Percentiles rank a stretch among this genome's conserved stretches.
phyloP scores from a whole-genome alignment of 1,140 invertebrate genomes.

The Monomorium pharaonis region DNA sequence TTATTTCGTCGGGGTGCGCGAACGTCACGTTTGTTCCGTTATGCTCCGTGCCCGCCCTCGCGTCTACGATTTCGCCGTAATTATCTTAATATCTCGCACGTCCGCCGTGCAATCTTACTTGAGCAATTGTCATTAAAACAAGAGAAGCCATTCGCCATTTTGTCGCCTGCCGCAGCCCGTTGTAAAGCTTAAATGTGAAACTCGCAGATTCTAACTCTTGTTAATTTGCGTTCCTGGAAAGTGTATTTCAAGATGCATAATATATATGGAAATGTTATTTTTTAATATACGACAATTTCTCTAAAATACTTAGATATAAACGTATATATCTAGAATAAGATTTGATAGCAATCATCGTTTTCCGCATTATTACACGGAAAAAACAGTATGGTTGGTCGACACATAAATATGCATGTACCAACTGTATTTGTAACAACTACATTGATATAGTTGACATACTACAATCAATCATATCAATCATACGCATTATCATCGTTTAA shows the following conservation, averaged over 20 bases:
- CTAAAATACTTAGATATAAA: not conserved
- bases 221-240: not conserved
- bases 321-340: not conserved
- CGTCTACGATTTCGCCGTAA: slow-evolving; percentile 32
- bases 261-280: too few relatives aligned
- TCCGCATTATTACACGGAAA: not conserved
- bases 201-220: not conserved
- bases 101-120: slow-evolving; percentile 18
- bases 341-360: not conserved
- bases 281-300: too few relatives aligned
- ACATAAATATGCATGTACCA: too few relatives aligned
- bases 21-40: slow-evolving; percentile 37
- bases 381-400: too few relatives aligned
- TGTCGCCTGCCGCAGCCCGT: not conserved
- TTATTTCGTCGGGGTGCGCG: slow-evolving; percentile 28
- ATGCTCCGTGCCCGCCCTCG: not conserved
- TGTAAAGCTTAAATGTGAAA: not conserved
- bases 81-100: slow-evolving; percentile 39
- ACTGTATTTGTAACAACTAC: too few relatives aligned
- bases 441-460: too few relatives aligned
- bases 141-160: slow-evolving; percentile 17
- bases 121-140: slow-evolving; percentile 15
- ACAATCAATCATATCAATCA: too few relatives aligned
- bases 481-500: too few relatives aligned
- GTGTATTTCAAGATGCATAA: not conserved